Evolutionary conservation across 2,888 invertebrate species (phyloP), one percentile per base, ranked within the genome.

Genomic region (Eubasilissa splendida): DNA sequence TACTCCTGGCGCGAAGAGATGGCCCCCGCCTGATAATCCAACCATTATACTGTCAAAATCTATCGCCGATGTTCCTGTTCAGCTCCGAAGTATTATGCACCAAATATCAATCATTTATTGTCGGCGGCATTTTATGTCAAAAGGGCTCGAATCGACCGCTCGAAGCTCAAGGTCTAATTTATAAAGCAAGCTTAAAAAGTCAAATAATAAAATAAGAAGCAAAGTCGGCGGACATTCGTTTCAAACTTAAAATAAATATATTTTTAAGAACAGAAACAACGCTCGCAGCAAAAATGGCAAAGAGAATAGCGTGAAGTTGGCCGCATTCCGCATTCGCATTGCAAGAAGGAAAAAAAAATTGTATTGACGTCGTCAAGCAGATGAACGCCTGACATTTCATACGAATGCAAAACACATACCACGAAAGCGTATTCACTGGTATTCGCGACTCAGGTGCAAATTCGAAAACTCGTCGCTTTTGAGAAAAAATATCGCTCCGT

Each of bases 1-100:
- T 85, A 91, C 90, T 88, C 90, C 89, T 86, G 89, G 87, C 85
- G 91, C 90, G 88, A 92, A 92, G 86, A 92, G 89, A 86, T 92
- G 92, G 85, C 90, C 90, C 87, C 90, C 90, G 87, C 90, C 91
- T 86, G 92, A 89, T 86, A 92, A 87, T 85, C 92, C 92, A 86
- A 92, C 92, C 92, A 92, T 92, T 86, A 83, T 85, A 77, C 59
- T 79, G 56, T 66, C 54, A 71, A 71, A 68, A 63, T 53, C 60
- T 56, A 60, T 53, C 75, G 42, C 53, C 52, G 59, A 12, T 58
- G 50, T 31, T 42, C 14, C 52, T 56, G 65, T 42, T 60, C 79
- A 74, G 65, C 65, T 54, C 52, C 63, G 31, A 31, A 68, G 68
- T 79, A 73, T 73, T 79, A 79, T 79, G 79, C 79, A 79, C 81